These are phyloP conservation scores for Poecilia picta DNA, from an alignment of 2,797 vertebrate species.

Conservation along the genomic window DNA sequence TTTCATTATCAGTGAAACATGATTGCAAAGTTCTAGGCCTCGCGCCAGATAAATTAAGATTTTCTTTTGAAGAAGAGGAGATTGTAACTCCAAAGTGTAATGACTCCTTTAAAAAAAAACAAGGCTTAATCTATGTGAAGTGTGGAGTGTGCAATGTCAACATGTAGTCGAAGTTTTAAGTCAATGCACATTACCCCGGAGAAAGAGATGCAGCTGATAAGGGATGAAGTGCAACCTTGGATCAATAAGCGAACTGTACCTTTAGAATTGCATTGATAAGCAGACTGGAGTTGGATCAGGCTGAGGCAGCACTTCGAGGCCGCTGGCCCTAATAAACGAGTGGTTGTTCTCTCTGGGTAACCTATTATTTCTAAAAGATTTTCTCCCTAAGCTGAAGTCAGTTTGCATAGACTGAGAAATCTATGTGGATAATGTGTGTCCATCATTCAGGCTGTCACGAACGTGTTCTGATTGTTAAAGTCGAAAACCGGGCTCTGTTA, in stretches of 20 bases:
- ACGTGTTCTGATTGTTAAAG: constrained; percentile 48
- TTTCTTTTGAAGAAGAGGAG: constrained; percentile 21
- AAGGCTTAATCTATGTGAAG: constrained; percentile 24
- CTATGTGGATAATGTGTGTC: constrained; percentile 39
- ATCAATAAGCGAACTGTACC: constrained; percentile 60
- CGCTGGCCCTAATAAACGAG: constrained; percentile 26
- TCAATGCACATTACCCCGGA: constrained; percentile 27
- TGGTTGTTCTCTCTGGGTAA: constrained; percentile 33
- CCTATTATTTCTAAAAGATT: constrained; percentile 31
- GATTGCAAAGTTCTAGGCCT: constrained; percentile 42
- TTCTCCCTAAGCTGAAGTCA: constrained; percentile 36
- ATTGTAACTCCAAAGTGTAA: constrained; percentile 36
- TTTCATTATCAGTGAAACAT: constrained; percentile 59
- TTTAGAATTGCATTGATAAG: constrained; percentile 60
- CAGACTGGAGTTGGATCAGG: constrained; percentile 38
- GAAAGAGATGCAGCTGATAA: constrained; percentile 29
- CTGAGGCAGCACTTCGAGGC: constrained; percentile 54
- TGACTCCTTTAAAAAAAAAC: constrained; percentile 19
- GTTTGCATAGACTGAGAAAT: constrained; percentile 25
- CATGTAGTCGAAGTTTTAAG: constrained; percentile 34
- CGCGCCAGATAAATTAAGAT: constrained; percentile 36
- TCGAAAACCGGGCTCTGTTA: constrained; percentile 32
- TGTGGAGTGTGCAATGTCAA: constrained; percentile 25
- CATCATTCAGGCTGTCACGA: constrained; percentile 24
- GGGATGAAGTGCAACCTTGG: constrained; percentile 46